Percentiles rank a stretch among this genome's conserved stretches.
These are phyloP conservation scores for Dermolepida albohirtum DNA, from an alignment of 2,888 invertebrate genomes.

Conservation along the genomic window DNA sequence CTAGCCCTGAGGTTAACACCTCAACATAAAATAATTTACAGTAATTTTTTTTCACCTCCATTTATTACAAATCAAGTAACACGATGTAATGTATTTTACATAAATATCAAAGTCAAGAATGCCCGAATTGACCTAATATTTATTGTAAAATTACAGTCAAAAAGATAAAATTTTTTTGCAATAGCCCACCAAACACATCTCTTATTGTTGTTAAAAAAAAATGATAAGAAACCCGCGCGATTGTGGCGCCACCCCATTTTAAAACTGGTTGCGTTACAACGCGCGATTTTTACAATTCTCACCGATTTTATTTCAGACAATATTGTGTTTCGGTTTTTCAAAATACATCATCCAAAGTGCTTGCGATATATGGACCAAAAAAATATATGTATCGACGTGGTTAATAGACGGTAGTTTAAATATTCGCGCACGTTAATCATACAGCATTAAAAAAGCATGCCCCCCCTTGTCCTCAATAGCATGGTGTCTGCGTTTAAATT, in stretches of 20 bases:
- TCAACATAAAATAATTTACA: constrained; percentile 9
- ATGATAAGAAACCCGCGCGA: constrained; percentile 52
- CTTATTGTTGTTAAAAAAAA: constrained; percentile 23
- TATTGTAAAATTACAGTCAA: constrained; percentile 64
- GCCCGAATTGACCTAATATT: constrained; percentile 67
- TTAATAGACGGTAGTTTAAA: constrained; percentile 19
- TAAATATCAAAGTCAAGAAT: constrained; percentile 65
- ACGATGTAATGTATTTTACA: constrained; percentile 63
- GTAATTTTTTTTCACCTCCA: background rate
- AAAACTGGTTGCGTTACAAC: constrained; percentile 30
- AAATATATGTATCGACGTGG: constrained; percentile 25
- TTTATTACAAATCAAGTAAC: constrained; percentile 1
- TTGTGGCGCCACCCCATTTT: background rate
- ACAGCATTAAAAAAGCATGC: background rate
- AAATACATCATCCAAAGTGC: constrained; percentile 25
- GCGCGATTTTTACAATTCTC: constrained; percentile 58
- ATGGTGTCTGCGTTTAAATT: too few species aligned
- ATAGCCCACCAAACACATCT: constrained; percentile 60
- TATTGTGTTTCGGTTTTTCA: constrained; percentile 55
- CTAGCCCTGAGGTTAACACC: constrained; percentile 50
- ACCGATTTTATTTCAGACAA: constrained; percentile 55
- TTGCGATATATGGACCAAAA: constrained; percentile 41
- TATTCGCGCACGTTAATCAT: background rate
- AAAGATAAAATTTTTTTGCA: constrained; percentile 63
- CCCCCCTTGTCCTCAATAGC: too few species aligned